Evolutionary conservation across 2,888 invertebrate species (phyloP).

Genomic region (Stenichneumon culpator): DNA sequence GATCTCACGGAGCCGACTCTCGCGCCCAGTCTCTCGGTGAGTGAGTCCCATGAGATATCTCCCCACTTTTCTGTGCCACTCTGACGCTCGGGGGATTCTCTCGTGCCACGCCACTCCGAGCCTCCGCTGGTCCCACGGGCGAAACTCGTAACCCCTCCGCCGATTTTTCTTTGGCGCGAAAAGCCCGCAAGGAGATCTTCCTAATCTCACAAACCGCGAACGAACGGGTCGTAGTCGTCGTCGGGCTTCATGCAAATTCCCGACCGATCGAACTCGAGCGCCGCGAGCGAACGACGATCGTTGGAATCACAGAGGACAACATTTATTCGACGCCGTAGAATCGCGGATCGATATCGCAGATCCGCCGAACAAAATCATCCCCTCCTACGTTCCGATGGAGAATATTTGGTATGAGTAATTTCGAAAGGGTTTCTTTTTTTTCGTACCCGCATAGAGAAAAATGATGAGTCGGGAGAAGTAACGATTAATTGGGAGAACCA

Average conservation of each 20-base stretch:
- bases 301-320: neutral
- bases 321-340: slow-evolving; percentile 6
- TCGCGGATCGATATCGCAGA: neutral
- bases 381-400: neutral
- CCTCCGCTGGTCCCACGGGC: slow-evolving; percentile 13
- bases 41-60: slow-evolving; percentile 55
- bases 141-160: neutral
- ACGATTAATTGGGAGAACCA: too few species aligned
- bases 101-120: neutral
- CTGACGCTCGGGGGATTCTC: slow-evolving; percentile 3
- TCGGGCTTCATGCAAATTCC: slow-evolving; percentile 6
- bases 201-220: slow-evolving; percentile 7
- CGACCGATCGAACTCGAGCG: slow-evolving; percentile 1
- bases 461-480: neutral
- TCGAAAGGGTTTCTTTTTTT: neutral
- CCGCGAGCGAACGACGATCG: neutral
- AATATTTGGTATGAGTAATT: neutral
- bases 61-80: slow-evolving; percentile 1
- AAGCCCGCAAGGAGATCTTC: slow-evolving; percentile 9
- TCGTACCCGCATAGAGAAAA: neutral
- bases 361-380: slow-evolving; percentile 7
- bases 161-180: neutral
- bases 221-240: neutral
- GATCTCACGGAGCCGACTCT: slow-evolving; percentile 66
- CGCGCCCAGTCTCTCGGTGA: slow-evolving; percentile 39